Base-by-base conservation (phyloP, 1,140 invertebrate species). In the Drosophila novamexicana region DNA sequence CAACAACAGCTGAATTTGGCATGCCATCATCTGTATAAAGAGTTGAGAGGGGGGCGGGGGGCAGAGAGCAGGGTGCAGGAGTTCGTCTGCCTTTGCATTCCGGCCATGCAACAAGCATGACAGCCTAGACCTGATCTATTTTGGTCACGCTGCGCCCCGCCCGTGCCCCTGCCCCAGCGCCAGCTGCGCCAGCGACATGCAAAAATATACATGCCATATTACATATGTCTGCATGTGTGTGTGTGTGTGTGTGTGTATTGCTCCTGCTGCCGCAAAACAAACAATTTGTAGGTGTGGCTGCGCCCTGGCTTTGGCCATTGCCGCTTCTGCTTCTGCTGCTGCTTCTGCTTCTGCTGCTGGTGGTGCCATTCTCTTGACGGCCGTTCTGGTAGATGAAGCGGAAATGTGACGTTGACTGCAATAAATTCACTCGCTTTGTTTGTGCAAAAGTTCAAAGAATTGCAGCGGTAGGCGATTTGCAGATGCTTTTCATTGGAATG, bases 101-200 rank as follows among this genome's bases (percentile, higher is more conserved):
- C 84, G 84, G 56, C 84, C 77, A 81, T 89, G 85, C 84, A 89
- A 68, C 84, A 49, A 74, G 79, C 84, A 85, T 90, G 86, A 89
- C 85, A 89, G 85, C 85, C 85, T 89, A 89, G 85, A 89, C 85
- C 85, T 85, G 85, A 89, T 90, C 85, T 89, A 89, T 89, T 89
- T 89, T 89, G 68, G 83, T 86, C 76, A 67, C 65, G 66, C 65
- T 59, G 52, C 74, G 58, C 58, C 62, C 53, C 49, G 22, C 22
- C 22, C 22, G 47, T 44, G 50, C 50, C 57, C 52, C 49, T 40
- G 59, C 59, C 49, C 7, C 22, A 8, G 10, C 54, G 18, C 52
- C 54, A 29, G 18, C 40, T 44, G 66, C 56, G 67, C 64, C 70
- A 73, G 10, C 54, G 16, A 54, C 56, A 79, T 89, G 84, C 84